phyloP scores from a whole-genome alignment of 2,888 invertebrate genomes.

The Cryptosula pallasiana region DNA sequence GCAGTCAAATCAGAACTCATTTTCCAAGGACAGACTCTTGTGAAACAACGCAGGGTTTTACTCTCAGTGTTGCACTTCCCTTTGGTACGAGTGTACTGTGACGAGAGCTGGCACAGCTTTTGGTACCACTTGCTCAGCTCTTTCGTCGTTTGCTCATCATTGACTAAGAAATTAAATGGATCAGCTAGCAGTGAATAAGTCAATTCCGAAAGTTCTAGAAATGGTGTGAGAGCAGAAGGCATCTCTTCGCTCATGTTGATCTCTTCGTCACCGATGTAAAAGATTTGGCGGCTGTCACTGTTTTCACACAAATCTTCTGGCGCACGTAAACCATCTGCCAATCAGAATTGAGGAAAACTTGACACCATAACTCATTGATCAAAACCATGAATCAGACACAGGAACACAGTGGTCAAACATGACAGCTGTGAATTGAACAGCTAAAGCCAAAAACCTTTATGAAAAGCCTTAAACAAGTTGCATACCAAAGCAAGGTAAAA shows the following conservation, averaged over 20 bases:
- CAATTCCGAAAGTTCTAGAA: neutral
- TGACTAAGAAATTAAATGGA: neutral
- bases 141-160: neutral
- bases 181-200: neutral
- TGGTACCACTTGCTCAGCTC: neutral
- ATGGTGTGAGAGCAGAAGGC: neutral
- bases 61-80: neutral
- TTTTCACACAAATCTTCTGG: neutral
- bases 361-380: too few relatives aligned
- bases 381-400: too few relatives aligned
- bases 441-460: too few relatives aligned
- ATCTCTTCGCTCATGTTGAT: neutral
- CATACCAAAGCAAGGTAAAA: too few relatives aligned
- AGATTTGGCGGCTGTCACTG: neutral
- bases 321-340: neutral
- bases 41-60: neutral
- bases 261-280: conserved; percentile 15
- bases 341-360: neutral
- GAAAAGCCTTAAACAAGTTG: too few relatives aligned
- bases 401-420: too few relatives aligned
- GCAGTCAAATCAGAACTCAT: neutral
- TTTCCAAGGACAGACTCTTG: conserved; percentile 9
- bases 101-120: neutral
- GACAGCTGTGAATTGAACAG: too few relatives aligned
- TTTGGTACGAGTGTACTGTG: neutral